Base-by-base conservation (phyloP, 2,113 vertebrate species). In the Hucho hucho region DNA sequence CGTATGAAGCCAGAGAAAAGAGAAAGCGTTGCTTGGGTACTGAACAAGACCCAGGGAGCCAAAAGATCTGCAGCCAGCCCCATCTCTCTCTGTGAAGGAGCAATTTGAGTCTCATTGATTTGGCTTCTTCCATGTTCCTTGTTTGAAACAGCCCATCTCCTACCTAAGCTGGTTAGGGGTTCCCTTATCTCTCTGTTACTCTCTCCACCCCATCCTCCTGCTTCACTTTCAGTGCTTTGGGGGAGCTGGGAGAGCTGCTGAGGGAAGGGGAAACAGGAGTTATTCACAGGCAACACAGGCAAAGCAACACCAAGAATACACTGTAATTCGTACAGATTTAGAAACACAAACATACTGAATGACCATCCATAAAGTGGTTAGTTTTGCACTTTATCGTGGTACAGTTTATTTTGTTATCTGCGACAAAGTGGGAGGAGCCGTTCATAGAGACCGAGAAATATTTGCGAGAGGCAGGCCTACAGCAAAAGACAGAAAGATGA, bases 121-220 rank as follows among this genome's bases (percentile, higher is more conserved):
- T 79, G 74, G 84, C 84, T 87, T 87, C 81, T 87, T 91, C 82
- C 86, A 88, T 87, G 87, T 89, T 91, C 87, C 86, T 91, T 18
- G 49, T 90, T 87, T 92, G 92, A 93, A 94, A 93, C 92, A 94
- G 89, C 93, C 93, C 93, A 92, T 93, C 92, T 93, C 93, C 93
- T 94, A 94, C 93, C 93, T 94, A 94, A 93, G 93, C 91, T 91
- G 93, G 93, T 93, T 83, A 92, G 86, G 89, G 92, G 91, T 90
- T 93, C 91, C 87, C 91, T 93, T 94, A 94, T 94, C 90, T 93
- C 89, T 90, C 84, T 93, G 90, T 93, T 92, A 94, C 92, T 92
- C 92, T 93, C 92, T 92, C 91, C 90, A 93, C 93, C 93, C 93
- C 92, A 92, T 93, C 91, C 89, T 94, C 92, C 92, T 92, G 91